phyloP scores from a whole-genome alignment of 2,888 invertebrate genomes.

The Agonopterix arenella region DNA sequence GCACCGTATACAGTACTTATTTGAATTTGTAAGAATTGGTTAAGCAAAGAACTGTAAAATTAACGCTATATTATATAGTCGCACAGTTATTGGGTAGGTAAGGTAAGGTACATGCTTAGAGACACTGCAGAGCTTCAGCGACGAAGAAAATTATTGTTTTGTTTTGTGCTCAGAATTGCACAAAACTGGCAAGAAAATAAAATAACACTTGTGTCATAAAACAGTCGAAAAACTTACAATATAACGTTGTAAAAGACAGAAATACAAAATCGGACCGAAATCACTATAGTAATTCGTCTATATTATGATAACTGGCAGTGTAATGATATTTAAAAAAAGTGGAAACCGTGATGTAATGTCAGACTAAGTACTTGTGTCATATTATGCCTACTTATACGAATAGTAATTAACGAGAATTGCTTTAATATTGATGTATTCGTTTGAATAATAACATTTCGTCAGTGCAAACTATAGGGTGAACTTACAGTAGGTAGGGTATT shows the following conservation, averaged over 20 bases:
- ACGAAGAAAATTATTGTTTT: conserved; percentile 11
- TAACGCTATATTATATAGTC: too few species aligned
- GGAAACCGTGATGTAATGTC: conserved; percentile 34
- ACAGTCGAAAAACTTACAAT: conserved; percentile 68
- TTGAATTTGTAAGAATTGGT: too few species aligned
- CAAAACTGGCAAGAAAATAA: conserved; percentile 17
- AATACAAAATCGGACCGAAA: conserved; percentile 74
- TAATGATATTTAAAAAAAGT: conserved; percentile 56
- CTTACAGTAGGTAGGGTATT: conserved; percentile 64
- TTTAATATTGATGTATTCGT: conserved; percentile 62
- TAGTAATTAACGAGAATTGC: conserved; percentile 73
- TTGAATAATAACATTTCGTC: conserved; percentile 50
- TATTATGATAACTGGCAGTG: conserved; percentile 15
- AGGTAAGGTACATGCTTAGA: conserved; percentile 14
- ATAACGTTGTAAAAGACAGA: conserved; percentile 65
- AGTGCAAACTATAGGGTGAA: conserved; percentile 73
- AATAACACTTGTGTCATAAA: conserved; percentile 41
- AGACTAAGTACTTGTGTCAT: conserved; percentile 22
- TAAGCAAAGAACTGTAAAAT: too few species aligned
- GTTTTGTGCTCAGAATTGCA: conserved; percentile 2
- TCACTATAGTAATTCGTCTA: conserved; percentile 62
- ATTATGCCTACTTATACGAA: conserved; percentile 66
- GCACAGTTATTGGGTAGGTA: too few species aligned
- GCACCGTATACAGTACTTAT: too few species aligned
- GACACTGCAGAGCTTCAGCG: conserved; percentile 52